Conservation (phyloP, 2,113 vertebrate genomes). For the Megaceryle torquata region DNA sequence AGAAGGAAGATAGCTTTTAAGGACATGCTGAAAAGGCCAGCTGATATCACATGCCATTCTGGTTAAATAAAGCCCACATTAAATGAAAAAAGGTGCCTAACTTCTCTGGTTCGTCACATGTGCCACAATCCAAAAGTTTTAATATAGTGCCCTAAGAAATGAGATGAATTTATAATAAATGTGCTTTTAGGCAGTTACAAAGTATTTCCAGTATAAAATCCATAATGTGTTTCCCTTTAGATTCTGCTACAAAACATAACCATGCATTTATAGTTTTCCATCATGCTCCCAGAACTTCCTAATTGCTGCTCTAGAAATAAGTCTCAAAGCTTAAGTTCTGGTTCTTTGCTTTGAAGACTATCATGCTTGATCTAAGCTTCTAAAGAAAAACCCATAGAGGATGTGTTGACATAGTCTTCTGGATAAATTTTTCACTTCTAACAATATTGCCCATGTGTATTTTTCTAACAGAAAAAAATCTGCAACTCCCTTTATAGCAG, state of each 20-base stretch:
- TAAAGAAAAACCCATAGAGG: background rate
- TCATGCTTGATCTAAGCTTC: background rate
- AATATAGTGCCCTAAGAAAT: background rate
- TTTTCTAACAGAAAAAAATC: background rate
- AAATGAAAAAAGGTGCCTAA: background rate
- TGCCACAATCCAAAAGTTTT: background rate
- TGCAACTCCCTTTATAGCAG: background rate
- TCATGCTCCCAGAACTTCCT: background rate
- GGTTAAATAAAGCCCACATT: background rate
- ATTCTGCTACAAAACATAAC: background rate
- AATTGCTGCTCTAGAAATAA: background rate
- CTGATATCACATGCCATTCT: background rate
- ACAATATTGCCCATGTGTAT: background rate
- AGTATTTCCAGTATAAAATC: background rate
- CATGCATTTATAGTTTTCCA: background rate
- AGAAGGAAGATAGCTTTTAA: background rate
- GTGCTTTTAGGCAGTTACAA: background rate
- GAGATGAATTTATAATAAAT: background rate
- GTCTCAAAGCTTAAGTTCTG: background rate
- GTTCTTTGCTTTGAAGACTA: background rate
- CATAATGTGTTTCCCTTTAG: background rate
- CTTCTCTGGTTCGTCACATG: fast-evolving
- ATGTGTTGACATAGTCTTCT: background rate
- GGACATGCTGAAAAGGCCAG: background rate
- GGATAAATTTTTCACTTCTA: background rate